Evolutionary conservation across 1,140 invertebrate species (phyloP), one percentile per base, ranked within the genome.

Genomic region (Pygmarrhopalites habei): DNA sequence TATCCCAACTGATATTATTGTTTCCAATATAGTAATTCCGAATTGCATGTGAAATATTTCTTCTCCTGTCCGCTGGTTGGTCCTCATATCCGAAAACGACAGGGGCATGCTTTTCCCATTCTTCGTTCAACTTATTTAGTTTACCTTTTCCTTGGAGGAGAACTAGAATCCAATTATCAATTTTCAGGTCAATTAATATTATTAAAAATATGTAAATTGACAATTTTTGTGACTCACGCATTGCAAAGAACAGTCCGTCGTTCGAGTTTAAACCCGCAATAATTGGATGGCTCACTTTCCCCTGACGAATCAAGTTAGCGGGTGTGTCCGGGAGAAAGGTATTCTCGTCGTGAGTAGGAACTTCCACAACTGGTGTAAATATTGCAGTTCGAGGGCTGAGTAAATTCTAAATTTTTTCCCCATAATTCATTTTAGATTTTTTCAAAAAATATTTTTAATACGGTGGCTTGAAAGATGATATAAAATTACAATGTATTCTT

Each of bases 161-260:
- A n/a, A 35, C 56, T 39, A 21, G 35, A 41, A 58, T 25, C 7
- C n/a, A 25, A 25, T 14, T 26, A 55, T 23, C 12, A 26, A n/a
- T n/a, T n/a, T n/a, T n/a, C n/a, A n/a, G n/a, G n/a, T n/a, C n/a
- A n/a, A n/a, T n/a, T n/a, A n/a, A n/a, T n/a, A n/a, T n/a, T n/a
- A n/a, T n/a, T n/a, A n/a, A n/a, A 26, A 55, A 55, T 14, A 55
- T 10, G 28, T 14, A 7, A 55, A 25, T 25, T 49, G 46, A 19
- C 17, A 49, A 49, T 49, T 49, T 49, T 39, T 39, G 7, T 39
- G 7, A 39, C 66, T 56, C 61, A 67, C 66, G 55, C 17, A 58
- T 47, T 55, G 56, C 63, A 25, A 62, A 69, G 46, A 69, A 57
- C 14, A 65, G 46, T 3, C 63, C 63, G 41, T 69, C 67, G n/a